These are phyloP conservation scores for Leptonema lineaticorne DNA, from an alignment of 1,140 invertebrate genomes.

Conservation along the genomic window DNA sequence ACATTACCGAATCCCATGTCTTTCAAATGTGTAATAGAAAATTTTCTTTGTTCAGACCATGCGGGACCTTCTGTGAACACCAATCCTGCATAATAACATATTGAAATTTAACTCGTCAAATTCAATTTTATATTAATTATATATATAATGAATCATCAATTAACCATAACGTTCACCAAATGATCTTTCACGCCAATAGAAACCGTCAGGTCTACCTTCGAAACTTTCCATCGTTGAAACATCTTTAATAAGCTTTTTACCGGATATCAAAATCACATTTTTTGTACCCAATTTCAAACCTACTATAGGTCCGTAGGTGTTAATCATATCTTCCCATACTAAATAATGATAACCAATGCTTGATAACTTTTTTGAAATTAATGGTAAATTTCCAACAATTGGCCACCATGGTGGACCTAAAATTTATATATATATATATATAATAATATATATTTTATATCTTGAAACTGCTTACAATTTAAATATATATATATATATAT, in stretches of 20 bases:
- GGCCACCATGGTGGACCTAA: conserved; percentile 35
- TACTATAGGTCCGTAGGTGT: conserved; percentile 69
- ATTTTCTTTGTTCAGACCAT: conserved; percentile 61
- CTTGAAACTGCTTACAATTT: too few species aligned
- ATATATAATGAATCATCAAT: too few species aligned
- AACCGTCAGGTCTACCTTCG: conserved; percentile 68
- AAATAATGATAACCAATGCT: conserved; percentile 22
- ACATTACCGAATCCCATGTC: conserved; percentile 59
- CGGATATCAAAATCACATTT: conserved; percentile 63
- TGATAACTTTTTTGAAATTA: background rate
- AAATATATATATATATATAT: too few species aligned
- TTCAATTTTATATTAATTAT: too few species aligned
- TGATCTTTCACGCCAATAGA: conserved; percentile 64
- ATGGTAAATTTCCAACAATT: conserved; percentile 25
- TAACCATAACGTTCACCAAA: conserved; percentile 66
- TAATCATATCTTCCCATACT: conserved; percentile 44
- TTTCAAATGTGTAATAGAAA: conserved; percentile 57
- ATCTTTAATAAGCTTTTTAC: conserved; percentile 62
- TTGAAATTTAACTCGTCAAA: too few species aligned
- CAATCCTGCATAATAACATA: conserved; percentile 54
- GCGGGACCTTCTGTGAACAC: conserved; percentile 60
- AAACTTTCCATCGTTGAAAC: conserved; percentile 64
- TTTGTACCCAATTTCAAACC: conserved; percentile 57
- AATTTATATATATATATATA: too few species aligned
- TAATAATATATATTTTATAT: too few species aligned